phyloP scores from a whole-genome alignment of 2,888 invertebrate genomes.

The Drosophila aldrichi region DNA sequence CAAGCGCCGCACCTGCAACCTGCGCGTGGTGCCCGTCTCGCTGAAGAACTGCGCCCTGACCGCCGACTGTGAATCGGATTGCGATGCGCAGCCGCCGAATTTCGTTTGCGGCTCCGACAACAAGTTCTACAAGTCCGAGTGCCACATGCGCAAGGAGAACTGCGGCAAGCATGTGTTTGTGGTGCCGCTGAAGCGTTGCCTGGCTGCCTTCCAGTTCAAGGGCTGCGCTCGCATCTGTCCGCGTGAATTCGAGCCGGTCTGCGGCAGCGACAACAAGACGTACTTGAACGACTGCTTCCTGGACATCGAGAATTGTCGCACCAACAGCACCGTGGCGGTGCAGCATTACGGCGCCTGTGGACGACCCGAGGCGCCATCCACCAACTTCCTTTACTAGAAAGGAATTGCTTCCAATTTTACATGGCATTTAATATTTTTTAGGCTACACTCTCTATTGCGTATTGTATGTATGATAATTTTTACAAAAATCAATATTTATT shows the following conservation, averaged over 20 bases:
- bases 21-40: constrained; percentile 93
- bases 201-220: constrained; percentile 93
- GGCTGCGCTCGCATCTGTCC: constrained; percentile 95
- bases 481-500: constrained; percentile 75
- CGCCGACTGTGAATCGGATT: constrained; percentile 90
- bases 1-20: constrained; percentile 92
- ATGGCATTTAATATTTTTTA: constrained; percentile 77
- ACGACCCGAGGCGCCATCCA: constrained; percentile 93
- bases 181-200: constrained; percentile 94
- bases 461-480: constrained; percentile 64
- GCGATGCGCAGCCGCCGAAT: constrained; percentile 87
- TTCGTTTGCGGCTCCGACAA: constrained; percentile 96
- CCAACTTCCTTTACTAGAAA: constrained; percentile 91
- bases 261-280: constrained; percentile 96
- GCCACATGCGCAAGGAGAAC: constrained; percentile 95
- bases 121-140: constrained; percentile 95
- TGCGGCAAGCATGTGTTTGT: constrained; percentile 96
- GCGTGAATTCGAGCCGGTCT: constrained; percentile 94
- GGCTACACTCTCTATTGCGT: constrained; percentile 69
- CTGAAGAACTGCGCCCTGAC: constrained; percentile 94
- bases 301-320: constrained; percentile 95
- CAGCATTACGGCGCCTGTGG: constrained; percentile 94
- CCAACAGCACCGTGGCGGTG: constrained; percentile 90
- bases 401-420: constrained; percentile 43
- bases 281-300: constrained; percentile 97